Evolutionary conservation across 2,113 vertebrate species (phyloP).

Genomic region (Gymnarchus niloticus): DNA sequence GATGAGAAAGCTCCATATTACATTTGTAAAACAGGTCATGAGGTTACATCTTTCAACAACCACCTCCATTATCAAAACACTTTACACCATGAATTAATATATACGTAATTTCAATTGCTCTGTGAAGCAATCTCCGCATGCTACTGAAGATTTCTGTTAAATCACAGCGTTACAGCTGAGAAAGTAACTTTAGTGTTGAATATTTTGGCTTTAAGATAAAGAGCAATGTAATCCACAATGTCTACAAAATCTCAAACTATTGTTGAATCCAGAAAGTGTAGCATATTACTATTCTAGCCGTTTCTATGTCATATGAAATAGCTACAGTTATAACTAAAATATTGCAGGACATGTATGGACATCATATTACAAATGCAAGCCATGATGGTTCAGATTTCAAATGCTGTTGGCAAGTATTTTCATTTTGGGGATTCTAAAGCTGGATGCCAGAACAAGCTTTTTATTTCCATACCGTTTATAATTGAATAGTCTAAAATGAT

Average conservation of each 20-base stretch:
- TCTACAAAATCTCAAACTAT: background rate
- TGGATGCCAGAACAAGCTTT: background rate
- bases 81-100: background rate
- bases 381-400: conserved; percentile 1
- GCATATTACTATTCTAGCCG: background rate
- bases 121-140: too few species aligned
- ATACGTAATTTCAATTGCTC: too few species aligned
- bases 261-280: background rate
- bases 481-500: background rate
- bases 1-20: background rate
- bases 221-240: background rate
- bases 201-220: background rate
- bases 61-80: background rate
- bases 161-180: background rate
- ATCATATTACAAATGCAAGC: background rate
- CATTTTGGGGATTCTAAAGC: background rate
- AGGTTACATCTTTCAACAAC: background rate
- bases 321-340: background rate
- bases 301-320: background rate
- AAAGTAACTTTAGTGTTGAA: background rate
- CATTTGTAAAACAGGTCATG: background rate
- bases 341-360: background rate
- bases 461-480: background rate
- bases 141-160: too few species aligned
- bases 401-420: background rate